Evolutionary conservation across 2,113 vertebrate species (phyloP), one percentile per base, ranked within the genome.

Genomic region (Corydoras sp.): DNA sequence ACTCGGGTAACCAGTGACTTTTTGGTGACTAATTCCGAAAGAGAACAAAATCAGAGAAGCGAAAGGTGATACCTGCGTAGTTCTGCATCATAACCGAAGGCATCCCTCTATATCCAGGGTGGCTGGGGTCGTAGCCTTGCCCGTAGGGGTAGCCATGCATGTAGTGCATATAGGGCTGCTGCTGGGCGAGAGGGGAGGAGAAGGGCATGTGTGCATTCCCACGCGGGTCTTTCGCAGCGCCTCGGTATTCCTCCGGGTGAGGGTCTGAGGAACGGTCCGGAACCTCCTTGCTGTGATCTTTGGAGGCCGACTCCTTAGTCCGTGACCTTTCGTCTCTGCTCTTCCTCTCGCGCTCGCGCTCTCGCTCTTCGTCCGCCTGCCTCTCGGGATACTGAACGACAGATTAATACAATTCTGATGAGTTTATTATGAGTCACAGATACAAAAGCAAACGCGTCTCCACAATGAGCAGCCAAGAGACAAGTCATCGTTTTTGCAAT

Each of bases 1-100:
- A 43, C 35, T 43, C 7, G 35, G 35, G 35, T 43, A 8, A 43
- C 4, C 35, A 43, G 35, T 24, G 35, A 43, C 35, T 43, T 43
- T 43, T 43, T 43, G 35, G 35, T 43, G 35, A 43, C 18, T 3
- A 59, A 59, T 24, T 8, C 15, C 9, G 15, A 59, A 59, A 10
- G 58, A 24, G 15, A 2, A 59, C 15, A 59, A 59, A 7, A 15
- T 29, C 9, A 43, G 35, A 43, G 2, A 43, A 43, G 35, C 35
- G 35, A 43, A 43, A 35, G 35, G 76, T 50, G 71, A 29, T 93
- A 99, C 97, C 95, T 97, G 96, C 93, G 85, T 98, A 99, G 79
- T 95, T 98, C 85, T 96, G 97, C 97, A 99, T 98, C 97, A 99
- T 98, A 85, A 99, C 94, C 0, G 97, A 91, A 56, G 97, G 93